Conservation (phyloP, 2,113 vertebrate species). For the Acrocephalus arundinaceus region DNA sequence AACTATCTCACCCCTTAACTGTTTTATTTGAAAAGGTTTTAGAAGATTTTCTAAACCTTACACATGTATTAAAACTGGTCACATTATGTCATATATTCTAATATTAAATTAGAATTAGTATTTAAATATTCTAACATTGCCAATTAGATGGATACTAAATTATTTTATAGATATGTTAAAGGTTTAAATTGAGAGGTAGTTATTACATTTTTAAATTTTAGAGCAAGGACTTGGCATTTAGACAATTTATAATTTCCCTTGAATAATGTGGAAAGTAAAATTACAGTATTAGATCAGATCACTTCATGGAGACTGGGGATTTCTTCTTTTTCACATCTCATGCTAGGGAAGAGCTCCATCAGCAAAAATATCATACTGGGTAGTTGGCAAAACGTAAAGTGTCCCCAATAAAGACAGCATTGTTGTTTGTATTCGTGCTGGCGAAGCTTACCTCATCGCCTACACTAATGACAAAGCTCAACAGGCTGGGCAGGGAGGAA, state of each 20-base stretch:
- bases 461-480: no score
- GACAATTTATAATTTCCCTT: neutral
- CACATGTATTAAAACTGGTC: neutral
- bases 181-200: conserved; percentile 32
- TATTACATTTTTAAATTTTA: conserved; percentile 43
- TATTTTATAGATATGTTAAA: conserved; percentile 50
- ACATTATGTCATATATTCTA: conserved; percentile 16
- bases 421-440: no score
- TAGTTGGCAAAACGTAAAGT: no score
- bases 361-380: no score
- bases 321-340: no score
- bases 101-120: conserved; percentile 28
- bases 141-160: conserved; percentile 38
- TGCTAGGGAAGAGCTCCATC: no score
- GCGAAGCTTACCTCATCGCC: no score
- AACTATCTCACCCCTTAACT: no score
- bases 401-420: no score
- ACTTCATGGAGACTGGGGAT: no score
- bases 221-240: neutral
- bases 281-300: neutral
- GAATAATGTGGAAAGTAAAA: conserved; percentile 6
- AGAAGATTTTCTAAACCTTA: neutral
- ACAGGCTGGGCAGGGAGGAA: no score
- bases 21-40: neutral
- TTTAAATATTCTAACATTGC: conserved; percentile 41